Evolutionary conservation across 2,797 vertebrate species (phyloP).

Genomic region (Aldrovandia affinis): DNA sequence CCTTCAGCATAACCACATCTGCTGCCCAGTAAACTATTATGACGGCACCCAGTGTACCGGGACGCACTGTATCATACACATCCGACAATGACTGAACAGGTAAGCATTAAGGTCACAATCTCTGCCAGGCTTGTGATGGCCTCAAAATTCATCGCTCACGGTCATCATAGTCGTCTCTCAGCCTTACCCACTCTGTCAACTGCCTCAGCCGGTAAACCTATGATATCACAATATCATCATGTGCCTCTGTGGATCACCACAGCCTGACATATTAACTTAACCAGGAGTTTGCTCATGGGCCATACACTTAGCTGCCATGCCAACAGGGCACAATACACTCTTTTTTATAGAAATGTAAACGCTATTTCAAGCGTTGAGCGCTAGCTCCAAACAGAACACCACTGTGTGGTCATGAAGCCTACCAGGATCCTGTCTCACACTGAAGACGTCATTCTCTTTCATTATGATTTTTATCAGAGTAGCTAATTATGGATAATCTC

Average conservation of each 20-base stretch:
- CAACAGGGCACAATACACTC: slow-evolving; percentile 28
- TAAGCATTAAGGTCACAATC: background rate
- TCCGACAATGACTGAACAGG: background rate
- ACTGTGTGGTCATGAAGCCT: background rate
- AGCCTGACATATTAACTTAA: slow-evolving; percentile 45
- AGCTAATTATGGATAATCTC: background rate
- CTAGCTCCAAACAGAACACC: background rate
- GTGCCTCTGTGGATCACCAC: slow-evolving; percentile 46
- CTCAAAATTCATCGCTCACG: slow-evolving; percentile 31
- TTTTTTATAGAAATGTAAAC: slow-evolving; percentile 37
- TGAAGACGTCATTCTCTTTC: background rate
- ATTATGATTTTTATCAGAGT: background rate
- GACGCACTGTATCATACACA: background rate
- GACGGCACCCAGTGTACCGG: background rate
- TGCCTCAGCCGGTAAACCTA: slow-evolving; percentile 13
- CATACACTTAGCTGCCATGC: slow-evolving; percentile 39
- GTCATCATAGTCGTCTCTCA: background rate
- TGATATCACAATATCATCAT: slow-evolving; percentile 46
- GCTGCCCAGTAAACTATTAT: background rate
- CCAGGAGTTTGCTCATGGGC: slow-evolving; percentile 44
- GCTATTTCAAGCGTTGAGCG: background rate
- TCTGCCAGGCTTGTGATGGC: background rate
- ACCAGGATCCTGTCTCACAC: background rate
- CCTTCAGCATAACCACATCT: background rate
- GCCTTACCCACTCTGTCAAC: slow-evolving; percentile 12